Evolutionary conservation across 2,797 vertebrate genomes (phyloP).

Genomic region (Myotis pilosus): DNA sequence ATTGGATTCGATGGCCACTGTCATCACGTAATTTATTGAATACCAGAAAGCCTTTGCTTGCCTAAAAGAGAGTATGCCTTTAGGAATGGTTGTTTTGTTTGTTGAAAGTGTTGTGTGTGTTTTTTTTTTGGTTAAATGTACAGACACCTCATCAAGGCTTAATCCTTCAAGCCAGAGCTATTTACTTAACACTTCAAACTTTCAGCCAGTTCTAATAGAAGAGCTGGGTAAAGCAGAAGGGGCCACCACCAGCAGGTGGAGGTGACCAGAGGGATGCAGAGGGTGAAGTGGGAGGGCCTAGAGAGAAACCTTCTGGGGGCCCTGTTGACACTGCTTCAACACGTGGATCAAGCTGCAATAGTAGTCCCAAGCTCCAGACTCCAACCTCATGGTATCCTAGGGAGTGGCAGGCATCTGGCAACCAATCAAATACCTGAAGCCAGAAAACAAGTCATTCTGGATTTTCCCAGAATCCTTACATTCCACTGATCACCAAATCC

Average conservation of each 20-base stretch:
- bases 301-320: not conserved
- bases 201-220: not conserved
- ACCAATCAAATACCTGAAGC: not conserved
- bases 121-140: not conserved
- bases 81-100: conserved; percentile 17
- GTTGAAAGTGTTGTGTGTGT: not conserved
- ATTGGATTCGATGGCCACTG: not conserved
- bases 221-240: not conserved
- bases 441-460: not conserved
- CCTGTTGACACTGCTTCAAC: not conserved
- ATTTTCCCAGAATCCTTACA: conserved; percentile 14
- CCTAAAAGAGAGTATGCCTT: conserved; percentile 17
- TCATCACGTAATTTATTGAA: not conserved
- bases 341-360: not conserved
- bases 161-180: not conserved
- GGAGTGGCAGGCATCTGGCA: not conserved
- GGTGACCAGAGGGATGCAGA: not conserved
- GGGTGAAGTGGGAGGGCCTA: not conserved
- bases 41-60: not conserved
- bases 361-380: not conserved
- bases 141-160: not conserved
- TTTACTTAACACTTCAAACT: not conserved
- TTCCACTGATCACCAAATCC: not conserved
- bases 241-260: not conserved
- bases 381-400: not conserved